phyloP scores from a whole-genome alignment of 2,888 invertebrate species.

The Philhelius pedissequus region DNA sequence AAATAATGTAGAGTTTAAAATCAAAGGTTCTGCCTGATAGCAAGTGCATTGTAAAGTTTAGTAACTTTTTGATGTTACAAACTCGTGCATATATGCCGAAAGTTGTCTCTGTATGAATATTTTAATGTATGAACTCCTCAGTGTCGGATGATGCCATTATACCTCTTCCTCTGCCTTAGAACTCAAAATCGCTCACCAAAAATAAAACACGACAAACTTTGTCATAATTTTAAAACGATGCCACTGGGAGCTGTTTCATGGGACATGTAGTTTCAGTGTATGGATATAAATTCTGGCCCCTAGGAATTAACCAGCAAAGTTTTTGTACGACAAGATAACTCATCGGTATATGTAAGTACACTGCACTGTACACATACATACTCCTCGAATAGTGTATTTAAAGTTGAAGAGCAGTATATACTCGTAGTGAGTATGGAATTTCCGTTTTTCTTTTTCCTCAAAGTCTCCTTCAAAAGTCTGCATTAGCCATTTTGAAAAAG shows the following conservation, averaged over 20 bases:
- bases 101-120: slow-evolving; percentile 32
- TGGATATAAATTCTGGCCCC: slow-evolving; percentile 31
- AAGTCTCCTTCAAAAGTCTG: slow-evolving; percentile 28
- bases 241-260: slow-evolving; percentile 48
- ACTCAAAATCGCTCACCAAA: slow-evolving; percentile 17
- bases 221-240: slow-evolving; percentile 58
- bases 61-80: slow-evolving; percentile 57
- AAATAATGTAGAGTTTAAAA: neutral
- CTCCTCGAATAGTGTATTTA: no score
- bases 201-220: slow-evolving; percentile 47
- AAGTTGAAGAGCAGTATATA: no score
- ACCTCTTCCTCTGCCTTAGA: neutral
- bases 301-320: slow-evolving; percentile 32
- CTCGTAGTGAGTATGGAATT: slow-evolving; percentile 28
- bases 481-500: neutral
- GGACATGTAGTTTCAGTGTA: slow-evolving; percentile 16
- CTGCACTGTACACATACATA: no score
- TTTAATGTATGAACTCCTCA: neutral
- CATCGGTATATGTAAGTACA: no score
- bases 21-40: slow-evolving; percentile 44
- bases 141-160: no score
- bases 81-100: slow-evolving; percentile 22
- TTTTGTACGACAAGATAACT: slow-evolving; percentile 46
- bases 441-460: slow-evolving; percentile 12
- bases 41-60: slow-evolving; percentile 59